Evolutionary conservation across 2,113 vertebrate genomes (phyloP).

Genomic region (Hiodon tergisus): DNA sequence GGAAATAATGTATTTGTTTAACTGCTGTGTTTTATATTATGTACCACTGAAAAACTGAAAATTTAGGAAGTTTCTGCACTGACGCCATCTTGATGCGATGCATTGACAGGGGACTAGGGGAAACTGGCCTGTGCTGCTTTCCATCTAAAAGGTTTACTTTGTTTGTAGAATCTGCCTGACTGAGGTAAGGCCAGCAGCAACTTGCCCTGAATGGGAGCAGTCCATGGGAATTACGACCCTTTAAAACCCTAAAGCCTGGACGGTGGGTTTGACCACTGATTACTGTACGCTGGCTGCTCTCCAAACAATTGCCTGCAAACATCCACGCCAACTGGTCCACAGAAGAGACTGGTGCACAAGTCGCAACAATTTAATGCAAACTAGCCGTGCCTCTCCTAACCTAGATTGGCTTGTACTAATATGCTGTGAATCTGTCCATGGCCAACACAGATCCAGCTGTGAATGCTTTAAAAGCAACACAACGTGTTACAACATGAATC

Average conservation of each 20-base stretch:
- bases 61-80: no score
- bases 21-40: no score
- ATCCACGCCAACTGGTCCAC: neutral
- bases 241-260: conserved; percentile 61
- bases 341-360: neutral
- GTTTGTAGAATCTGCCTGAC: conserved; percentile 71
- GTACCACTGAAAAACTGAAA: no score
- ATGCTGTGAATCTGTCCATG: conserved; percentile 18
- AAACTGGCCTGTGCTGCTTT: neutral
- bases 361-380: conserved; percentile 4
- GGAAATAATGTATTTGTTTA: neutral
- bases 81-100: neutral
- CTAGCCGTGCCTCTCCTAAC: conserved; percentile 27
- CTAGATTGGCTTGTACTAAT: conserved; percentile 43
- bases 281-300: conserved; percentile 26
- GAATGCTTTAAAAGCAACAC: no score
- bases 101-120: neutral
- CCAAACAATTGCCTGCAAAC: conserved; percentile 28
- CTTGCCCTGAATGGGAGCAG: conserved; percentile 72
- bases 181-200: conserved; percentile 68
- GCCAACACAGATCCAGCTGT: conserved; percentile 5
- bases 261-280: conserved; percentile 53
- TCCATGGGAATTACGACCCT: conserved; percentile 74
- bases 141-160: conserved; percentile 37
- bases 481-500: neutral